A percentile compares a stretch with the other conserved stretches of the same genome.
Evolutionary conservation across 2,888 invertebrate species (phyloP).

Genomic region (Agonopterix subpropinquella): DNA sequence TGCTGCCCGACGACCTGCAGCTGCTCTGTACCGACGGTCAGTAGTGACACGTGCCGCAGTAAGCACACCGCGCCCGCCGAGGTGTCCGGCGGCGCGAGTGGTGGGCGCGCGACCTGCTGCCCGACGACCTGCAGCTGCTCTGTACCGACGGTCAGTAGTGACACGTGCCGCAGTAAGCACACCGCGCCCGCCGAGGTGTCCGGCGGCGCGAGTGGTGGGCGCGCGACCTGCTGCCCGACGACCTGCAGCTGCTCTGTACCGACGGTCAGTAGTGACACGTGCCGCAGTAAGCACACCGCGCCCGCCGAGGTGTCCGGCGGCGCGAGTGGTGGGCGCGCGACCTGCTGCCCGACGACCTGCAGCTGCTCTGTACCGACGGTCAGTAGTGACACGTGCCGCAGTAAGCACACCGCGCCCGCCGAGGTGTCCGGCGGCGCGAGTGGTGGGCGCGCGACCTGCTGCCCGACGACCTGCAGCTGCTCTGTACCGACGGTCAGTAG

Average conservation of each 20-base stretch:
- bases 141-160: slow-evolving; percentile 98
- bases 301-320: too few species aligned
- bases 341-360: slow-evolving; percentile 88
- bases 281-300: too few species aligned
- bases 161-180: too few species aligned
- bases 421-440: slow-evolving; percentile 87
- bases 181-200: slow-evolving; percentile 60
- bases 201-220: slow-evolving; percentile 96
- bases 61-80: too few species aligned
- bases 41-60: too few species aligned
- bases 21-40: slow-evolving; percentile 94
- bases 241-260: slow-evolving; percentile 94
- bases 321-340: slow-evolving; percentile 96
- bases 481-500: slow-evolving; percentile 83
- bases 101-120: slow-evolving; percentile 95
- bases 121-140: slow-evolving; percentile 93
- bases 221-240: slow-evolving; percentile 91
- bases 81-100: slow-evolving; percentile 85
- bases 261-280: too few species aligned
- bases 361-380: slow-evolving; percentile 27
- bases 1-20: slow-evolving; percentile 94
- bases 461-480: slow-evolving; percentile 92
- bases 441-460: slow-evolving; percentile 96
- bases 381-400: too few species aligned
- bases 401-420: too few species aligned